Conservation (phyloP, 2,888 invertebrate species). For the Tuberolachnus salignus region DNA sequence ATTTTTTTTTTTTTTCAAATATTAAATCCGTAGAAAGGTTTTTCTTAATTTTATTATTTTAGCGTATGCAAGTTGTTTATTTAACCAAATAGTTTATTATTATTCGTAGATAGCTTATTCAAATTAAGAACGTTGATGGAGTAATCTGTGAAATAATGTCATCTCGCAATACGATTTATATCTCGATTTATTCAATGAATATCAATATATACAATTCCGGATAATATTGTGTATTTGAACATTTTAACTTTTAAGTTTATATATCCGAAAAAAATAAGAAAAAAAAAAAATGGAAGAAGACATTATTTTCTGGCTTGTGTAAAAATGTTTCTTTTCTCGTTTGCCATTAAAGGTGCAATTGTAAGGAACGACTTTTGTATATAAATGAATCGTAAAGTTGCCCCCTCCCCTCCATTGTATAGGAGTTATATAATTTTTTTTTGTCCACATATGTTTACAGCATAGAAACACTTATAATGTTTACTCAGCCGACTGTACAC, state of each 20-base stretch:
- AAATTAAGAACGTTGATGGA: not conserved
- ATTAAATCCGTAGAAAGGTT: not conserved
- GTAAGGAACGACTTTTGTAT: not conserved
- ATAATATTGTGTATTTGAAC: not conserved
- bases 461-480: not conserved
- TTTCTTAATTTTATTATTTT: constrained; percentile 12
- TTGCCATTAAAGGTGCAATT: constrained; percentile 17
- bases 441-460: not conserved
- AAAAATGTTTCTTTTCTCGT: constrained; percentile 1
- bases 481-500: not conserved
- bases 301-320: not conserved
- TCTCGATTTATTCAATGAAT: not conserved
- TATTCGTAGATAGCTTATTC: constrained; percentile 8
- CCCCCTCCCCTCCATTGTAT: not conserved
- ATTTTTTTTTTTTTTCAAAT: not conserved
- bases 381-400: constrained; percentile 14
- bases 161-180: no score
- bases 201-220: not conserved
- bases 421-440: not conserved
- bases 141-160: not conserved
- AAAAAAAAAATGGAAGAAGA: not conserved
- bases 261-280: not conserved
- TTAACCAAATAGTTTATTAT: constrained; percentile 4
- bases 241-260: not conserved
- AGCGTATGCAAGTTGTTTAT: constrained; percentile 1